Evolutionary conservation across 1,140 invertebrate species (phyloP).

Genomic region (Solen grandis): DNA sequence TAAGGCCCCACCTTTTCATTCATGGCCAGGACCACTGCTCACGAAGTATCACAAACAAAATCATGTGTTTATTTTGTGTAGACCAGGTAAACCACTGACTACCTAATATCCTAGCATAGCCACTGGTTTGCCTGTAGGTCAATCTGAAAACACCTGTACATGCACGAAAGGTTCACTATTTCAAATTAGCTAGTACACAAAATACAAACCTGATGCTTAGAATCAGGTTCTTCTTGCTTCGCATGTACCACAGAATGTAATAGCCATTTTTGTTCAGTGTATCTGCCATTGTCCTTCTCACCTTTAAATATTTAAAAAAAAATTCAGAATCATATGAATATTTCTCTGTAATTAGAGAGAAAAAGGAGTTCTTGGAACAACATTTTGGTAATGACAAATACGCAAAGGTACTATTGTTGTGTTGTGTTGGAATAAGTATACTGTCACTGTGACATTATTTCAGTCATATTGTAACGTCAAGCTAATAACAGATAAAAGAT

Average conservation of each 20-base stretch:
- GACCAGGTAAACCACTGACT: no score
- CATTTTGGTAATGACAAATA: not conserved
- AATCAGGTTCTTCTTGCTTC: conserved; percentile 22
- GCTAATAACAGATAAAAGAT: no score
- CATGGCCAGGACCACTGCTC: no score
- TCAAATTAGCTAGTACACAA: no score
- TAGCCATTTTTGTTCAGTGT: conserved; percentile 22
- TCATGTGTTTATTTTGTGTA: no score
- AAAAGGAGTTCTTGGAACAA: not conserved
- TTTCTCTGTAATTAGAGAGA: not conserved
- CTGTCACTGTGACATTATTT: not conserved
- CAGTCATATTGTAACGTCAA: not conserved
- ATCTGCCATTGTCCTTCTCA: conserved; percentile 39
- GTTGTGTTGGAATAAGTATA: not conserved
- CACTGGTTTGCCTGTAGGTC: no score
- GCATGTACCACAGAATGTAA: conserved; percentile 37
- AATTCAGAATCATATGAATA: not conserved
- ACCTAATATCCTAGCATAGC: no score
- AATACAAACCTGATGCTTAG: conserved; percentile 32
- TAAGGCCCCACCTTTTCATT: no score
- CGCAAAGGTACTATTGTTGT: not conserved
- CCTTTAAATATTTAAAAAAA: not conserved
- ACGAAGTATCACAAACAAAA: no score
- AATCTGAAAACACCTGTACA: no score
- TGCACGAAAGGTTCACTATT: no score